Conservation (phyloP, 2,797 vertebrate species). For the Borostomias antarcticus region DNA sequence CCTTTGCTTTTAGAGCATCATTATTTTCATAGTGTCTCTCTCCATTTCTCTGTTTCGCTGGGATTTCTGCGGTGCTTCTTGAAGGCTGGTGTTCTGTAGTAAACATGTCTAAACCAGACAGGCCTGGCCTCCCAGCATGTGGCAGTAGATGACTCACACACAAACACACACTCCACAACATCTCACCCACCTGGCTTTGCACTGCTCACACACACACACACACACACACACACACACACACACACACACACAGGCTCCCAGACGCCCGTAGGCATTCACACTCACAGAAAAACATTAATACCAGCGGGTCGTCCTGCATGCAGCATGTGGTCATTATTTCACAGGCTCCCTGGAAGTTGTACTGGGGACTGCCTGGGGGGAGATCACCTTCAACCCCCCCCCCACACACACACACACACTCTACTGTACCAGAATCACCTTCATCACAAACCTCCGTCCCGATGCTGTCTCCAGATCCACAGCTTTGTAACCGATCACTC, state of each 20-base stretch:
- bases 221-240: conserved; percentile 3
- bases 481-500: background rate
- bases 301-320: too few relatives aligned
- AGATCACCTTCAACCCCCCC: too few relatives aligned
- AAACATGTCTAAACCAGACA: conserved; percentile 51
- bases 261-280: too few relatives aligned
- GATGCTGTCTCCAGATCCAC: background rate
- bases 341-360: background rate
- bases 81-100: conserved; percentile 31
- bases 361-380: conserved; percentile 33
- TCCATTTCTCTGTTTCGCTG: background rate
- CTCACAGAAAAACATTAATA: too few relatives aligned
- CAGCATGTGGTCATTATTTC: background rate
- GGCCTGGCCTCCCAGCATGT: conserved; percentile 66
- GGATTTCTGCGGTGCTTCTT: conserved; percentile 21
- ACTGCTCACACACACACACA: background rate
- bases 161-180: background rate
- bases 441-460: background rate
- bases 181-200: background rate
- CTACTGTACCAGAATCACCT: too few relatives aligned
- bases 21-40: background rate
- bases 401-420: conserved; percentile 1
- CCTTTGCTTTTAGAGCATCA: conserved; percentile 2
- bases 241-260: background rate
- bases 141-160: conserved; percentile 61